Base-by-base conservation (phyloP, 1,140 invertebrate genomes). In the Bombus difficillimus region DNA sequence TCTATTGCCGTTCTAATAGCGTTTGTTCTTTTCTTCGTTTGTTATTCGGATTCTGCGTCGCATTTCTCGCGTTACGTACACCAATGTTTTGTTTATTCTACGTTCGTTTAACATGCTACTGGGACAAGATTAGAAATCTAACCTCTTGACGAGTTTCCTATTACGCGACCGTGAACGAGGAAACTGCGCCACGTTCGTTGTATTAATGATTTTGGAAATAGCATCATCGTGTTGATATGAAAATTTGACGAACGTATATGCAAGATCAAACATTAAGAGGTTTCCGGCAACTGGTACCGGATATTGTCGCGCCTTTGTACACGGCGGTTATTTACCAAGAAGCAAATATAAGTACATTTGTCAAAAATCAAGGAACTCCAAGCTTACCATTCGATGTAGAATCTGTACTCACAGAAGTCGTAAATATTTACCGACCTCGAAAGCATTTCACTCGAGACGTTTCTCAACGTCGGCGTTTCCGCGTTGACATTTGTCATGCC, bases 351-450 rank as follows among this genome's bases (percentile, higher is more conserved):
- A 62, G 59, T n/a, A 59, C 64, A 8, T 59, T 59, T 28, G 37
- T 47, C n/a, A 53, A 68, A 76, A 71, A 53, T 41, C 81, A 18
- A 2, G 62, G 25, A 28, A 15, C 37, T 41, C n/a, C 39, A 66
- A 69, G n/a, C 59, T 69, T 78, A 43, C 41, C n/a, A 47, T 53
- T 59, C 62, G 59, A 76, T 78, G 59, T 64, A 57, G 53, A 57
- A 71, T 75, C 57, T 47, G 39, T 74, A 10, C 64, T 34, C 18
- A 74, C 74, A 41, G 47, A 59, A 39, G 25, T 41, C 47, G 74
- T 62, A 43, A 84, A 88, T 76, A 78, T 85, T 88, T 88, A 47
- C 34, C 47, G n/a, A 34, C 37, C 59, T 59, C 78, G 59, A 53
- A 77, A 59, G 22, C 41, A 68, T 34, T 85, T 68, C 59, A 28